Conservation (phyloP, 2,888 invertebrate genomes). For the Phorcus lineatus region DNA sequence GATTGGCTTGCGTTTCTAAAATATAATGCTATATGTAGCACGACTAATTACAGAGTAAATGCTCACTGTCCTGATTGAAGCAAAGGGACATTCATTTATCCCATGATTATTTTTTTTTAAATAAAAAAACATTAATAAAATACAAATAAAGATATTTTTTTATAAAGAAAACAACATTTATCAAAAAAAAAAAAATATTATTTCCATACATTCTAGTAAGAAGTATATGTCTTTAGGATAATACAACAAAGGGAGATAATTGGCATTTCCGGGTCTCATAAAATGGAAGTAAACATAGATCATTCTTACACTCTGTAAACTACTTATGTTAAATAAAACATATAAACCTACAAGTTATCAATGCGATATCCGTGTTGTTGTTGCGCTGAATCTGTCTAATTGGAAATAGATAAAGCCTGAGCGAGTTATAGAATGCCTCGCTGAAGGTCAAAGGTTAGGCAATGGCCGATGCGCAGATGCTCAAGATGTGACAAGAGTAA, state of each 20-base stretch:
- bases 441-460: slow-evolving; percentile 22
- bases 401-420: background rate
- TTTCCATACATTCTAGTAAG: background rate
- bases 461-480: slow-evolving; percentile 25
- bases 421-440: background rate
- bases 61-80: background rate
- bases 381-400: background rate
- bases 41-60: background rate
- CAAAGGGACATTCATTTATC: background rate
- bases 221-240: background rate
- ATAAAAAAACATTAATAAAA: background rate
- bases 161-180: too few species aligned
- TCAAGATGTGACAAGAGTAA: slow-evolving; percentile 24
- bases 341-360: too few species aligned
- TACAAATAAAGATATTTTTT: background rate
- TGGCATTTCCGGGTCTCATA: slow-evolving; percentile 19
- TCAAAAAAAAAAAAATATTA: background rate
- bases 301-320: background rate
- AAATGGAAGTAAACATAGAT: slow-evolving; percentile 15
- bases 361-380: too few species aligned
- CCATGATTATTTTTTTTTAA: too few species aligned
- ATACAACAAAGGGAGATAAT: slow-evolving; percentile 3
- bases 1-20: slow-evolving; percentile 49
- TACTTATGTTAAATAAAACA: too few species aligned
- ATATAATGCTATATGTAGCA: background rate